These are phyloP conservation scores for Hydrocynus forskahlii DNA, from an alignment of 2,797 vertebrate genomes.

Conservation along the genomic window DNA sequence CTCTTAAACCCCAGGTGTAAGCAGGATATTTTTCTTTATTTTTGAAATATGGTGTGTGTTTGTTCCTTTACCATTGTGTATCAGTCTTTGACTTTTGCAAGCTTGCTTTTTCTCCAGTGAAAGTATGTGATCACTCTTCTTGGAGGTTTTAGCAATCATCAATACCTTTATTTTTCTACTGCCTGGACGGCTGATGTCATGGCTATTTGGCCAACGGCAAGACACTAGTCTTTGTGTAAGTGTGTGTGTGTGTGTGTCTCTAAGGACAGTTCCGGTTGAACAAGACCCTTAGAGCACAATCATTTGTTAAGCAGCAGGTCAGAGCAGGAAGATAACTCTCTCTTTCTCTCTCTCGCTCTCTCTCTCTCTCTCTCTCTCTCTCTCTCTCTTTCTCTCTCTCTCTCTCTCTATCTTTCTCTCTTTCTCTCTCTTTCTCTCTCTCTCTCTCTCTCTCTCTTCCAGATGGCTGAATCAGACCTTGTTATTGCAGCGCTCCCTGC, in stretches of 20 bases:
- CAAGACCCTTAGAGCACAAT: slow-evolving; percentile 17
- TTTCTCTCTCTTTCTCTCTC: neutral
- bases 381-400: neutral
- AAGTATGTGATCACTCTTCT: neutral
- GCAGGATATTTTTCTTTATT: no score
- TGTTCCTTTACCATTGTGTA: no score
- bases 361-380: slow-evolving; percentile 21
- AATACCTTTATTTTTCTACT: neutral
- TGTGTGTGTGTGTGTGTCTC: slow-evolving; percentile 6
- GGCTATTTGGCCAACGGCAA: neutral
- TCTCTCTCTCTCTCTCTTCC: slow-evolving; percentile 52
- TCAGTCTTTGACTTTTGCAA: no score
- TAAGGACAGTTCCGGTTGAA: neutral
- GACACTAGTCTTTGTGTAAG: neutral
- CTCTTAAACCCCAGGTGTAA: no score
- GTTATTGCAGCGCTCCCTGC: slow-evolving; percentile 75
- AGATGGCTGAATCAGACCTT: slow-evolving; percentile 76
- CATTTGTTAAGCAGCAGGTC: slow-evolving; percentile 41
- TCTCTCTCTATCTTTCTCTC: neutral
- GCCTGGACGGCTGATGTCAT: neutral
- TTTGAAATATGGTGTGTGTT: no score
- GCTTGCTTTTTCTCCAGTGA: no score
- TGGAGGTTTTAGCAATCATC: neutral
- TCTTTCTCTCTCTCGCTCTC: slow-evolving; percentile 7
- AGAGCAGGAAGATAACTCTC: neutral